Evolutionary conservation across 2,888 invertebrate species (phyloP).

Genomic region (Abrostola triplasia): DNA sequence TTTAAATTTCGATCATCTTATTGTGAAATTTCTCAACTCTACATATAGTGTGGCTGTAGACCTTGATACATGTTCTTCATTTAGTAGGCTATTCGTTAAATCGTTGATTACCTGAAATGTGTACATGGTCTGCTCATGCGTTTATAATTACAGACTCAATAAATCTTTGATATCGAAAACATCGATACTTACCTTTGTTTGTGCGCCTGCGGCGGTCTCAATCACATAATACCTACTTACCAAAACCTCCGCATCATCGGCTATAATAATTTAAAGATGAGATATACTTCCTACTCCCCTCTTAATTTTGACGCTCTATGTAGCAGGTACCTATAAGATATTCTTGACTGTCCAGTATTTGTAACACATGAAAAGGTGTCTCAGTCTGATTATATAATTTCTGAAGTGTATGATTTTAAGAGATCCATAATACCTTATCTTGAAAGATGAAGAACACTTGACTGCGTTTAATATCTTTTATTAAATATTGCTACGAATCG

Average conservation of each 20-base stretch:
- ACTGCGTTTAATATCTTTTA: conserved; percentile 18
- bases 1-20: conserved; percentile 9
- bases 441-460: conserved; percentile 13
- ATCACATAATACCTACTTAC: conserved; percentile 22
- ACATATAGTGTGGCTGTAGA: conserved; percentile 1
- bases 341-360: conserved; percentile 14
- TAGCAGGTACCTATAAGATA: no score
- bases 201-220: conserved; percentile 39
- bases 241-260: conserved; percentile 56
- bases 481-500: conserved; percentile 23
- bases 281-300: conserved; percentile 55
- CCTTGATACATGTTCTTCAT: conserved; percentile 28
- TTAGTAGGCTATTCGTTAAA: conserved; percentile 26
- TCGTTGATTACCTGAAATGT: conserved; percentile 30
- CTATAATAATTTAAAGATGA: conserved; percentile 58
- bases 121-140: conserved; percentile 20
- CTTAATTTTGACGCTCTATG: conserved; percentile 36
- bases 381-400: not conserved
- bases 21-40: conserved; percentile 16
- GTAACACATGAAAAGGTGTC: not conserved
- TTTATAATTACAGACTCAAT: conserved; percentile 47
- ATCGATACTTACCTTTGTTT: conserved; percentile 22
- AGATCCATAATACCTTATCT: not conserved
- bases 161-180: conserved; percentile 37
- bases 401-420: not conserved